Base-by-base conservation (phyloP, 2,888 invertebrate species). In the Yponomeuta malinellus region DNA sequence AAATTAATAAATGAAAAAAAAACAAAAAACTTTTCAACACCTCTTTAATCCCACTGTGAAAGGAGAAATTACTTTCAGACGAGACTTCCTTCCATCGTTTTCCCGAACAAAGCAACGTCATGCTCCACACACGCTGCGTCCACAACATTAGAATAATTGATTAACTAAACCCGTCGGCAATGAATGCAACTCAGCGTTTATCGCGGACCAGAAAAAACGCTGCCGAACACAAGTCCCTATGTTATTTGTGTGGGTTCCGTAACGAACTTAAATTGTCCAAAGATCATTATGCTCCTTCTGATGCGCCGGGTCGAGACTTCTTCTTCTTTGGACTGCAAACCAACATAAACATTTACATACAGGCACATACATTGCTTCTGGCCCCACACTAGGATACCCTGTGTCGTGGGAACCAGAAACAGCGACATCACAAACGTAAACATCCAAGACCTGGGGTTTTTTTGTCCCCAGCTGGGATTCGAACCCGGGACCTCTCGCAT, bases 141-240 rank as follows among this genome's bases (percentile, higher is more conserved):
- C 87, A 90, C 89, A 89, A 84, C 83, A 90, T 91, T 90, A 90
- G 83, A 91, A 91, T 91, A 91, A 91, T 91, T 91, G 91, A 91
- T 91, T 90, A 90, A 88, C 89, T 86, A 87, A 90, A 90, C 87
- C 86, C 87, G 88, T 88, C 89, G 87, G 88, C 89, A 89, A 89
- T 90, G 89, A 90, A 89, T 87, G 81, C 89, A 77, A 87, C 84
- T 89, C 90, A 90, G 90, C 90, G 83, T 85, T 91, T 88, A 85
- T 81, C 76, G 79, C 81, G 83, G 78, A 84, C 84, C 86, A 82
- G 31, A 64, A 64, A 64, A 64, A 64, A 29, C 52, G 52, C 5
- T 15, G 15, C 52, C 6, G 15, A 29, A 29, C 10, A 23, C 64
- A 29, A 64, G 4, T 15, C 15, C 5, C 15, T 15, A 4, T 15